Conservation (phyloP, 2,888 invertebrate genomes). For the Drosophila longiperda region DNA sequence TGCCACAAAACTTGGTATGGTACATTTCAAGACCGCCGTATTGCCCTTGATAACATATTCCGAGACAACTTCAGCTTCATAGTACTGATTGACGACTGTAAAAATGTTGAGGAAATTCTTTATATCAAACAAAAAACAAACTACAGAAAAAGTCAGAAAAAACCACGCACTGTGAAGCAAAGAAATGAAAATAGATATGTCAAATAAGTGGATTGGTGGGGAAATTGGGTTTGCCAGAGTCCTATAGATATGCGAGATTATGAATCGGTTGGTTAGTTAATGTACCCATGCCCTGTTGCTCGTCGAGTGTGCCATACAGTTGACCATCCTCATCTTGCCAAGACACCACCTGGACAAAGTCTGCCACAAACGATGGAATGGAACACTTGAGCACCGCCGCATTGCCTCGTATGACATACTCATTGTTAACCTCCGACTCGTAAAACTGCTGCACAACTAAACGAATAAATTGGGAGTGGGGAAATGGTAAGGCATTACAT, state of each 20-base stretch:
- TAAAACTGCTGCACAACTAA: conserved; percentile 90
- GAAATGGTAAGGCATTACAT: conserved; percentile 39
- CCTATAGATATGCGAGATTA: background rate
- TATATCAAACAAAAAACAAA: conserved; percentile 4
- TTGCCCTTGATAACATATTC: conserved; percentile 96
- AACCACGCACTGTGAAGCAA: conserved; percentile 12
- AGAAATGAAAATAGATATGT: conserved; percentile 22
- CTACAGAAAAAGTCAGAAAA: conserved; percentile 5
- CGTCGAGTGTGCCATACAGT: conserved; percentile 83
- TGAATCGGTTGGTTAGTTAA: conserved; percentile 11
- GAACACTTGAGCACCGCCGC: conserved; percentile 90
- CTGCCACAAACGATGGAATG: conserved; percentile 90
- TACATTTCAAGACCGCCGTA: conserved; percentile 94
- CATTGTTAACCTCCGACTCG: conserved; percentile 90
- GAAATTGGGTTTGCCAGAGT: background rate
- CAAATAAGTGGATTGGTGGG: background rate
- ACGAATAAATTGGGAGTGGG: conserved; percentile 14
- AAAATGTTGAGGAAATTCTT: conserved; percentile 8
- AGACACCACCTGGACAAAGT: conserved; percentile 89
- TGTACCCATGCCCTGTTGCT: conserved; percentile 77
- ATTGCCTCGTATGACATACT: conserved; percentile 91
- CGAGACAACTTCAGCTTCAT: conserved; percentile 94
- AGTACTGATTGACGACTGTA: conserved; percentile 94
- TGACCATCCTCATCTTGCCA: conserved; percentile 88
- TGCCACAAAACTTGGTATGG: conserved; percentile 94